Evolutionary conservation across 2,797 vertebrate species (phyloP).

Genomic region (Carcharodon carcharias): DNA sequence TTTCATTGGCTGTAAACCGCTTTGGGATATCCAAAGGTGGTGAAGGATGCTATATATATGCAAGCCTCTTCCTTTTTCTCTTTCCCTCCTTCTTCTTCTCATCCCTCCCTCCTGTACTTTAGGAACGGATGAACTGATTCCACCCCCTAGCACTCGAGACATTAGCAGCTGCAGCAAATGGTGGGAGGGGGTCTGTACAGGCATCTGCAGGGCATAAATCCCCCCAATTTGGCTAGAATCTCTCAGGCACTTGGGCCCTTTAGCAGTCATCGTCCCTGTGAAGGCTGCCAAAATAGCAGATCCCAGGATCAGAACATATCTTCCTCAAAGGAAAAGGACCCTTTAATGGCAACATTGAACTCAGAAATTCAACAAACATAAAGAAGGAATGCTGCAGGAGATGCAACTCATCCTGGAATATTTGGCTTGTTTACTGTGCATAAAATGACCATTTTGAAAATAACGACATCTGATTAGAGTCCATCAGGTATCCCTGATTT

Average conservation of each 20-base stretch:
- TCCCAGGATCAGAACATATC: background rate
- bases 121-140: too few relatives aligned
- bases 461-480: background rate
- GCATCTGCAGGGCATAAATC: background rate
- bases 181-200: background rate
- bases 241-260: background rate
- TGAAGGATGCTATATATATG: too few relatives aligned
- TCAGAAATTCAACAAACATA: background rate
- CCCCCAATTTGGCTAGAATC: background rate
- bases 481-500: background rate
- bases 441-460: background rate
- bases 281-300: background rate
- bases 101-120: too few relatives aligned
- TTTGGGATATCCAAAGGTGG: too few relatives aligned
- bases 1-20: background rate
- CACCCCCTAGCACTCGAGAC: background rate
- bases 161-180: background rate
- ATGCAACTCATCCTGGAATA: background rate
- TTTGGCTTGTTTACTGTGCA: background rate
- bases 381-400: background rate
- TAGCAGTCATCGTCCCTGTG: background rate
- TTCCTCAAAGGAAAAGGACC: background rate
- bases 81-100: too few relatives aligned
- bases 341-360: background rate
- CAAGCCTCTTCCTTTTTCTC: too few relatives aligned